Conservation (phyloP, 2,888 invertebrate species). For the Sceliomorpha sp. region DNA sequence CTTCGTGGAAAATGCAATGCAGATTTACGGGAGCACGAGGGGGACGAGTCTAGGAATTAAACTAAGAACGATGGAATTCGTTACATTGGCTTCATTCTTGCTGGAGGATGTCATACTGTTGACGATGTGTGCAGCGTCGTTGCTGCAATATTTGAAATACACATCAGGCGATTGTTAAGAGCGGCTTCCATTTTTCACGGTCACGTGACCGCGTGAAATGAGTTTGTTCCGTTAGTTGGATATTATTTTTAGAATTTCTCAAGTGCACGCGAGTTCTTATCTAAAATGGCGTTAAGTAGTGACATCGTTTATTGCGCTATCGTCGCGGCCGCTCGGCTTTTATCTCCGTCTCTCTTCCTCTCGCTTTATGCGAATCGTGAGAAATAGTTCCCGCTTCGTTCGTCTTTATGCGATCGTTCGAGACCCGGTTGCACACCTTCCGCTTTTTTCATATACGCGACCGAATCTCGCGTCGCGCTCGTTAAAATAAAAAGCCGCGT, state of each 20-base stretch:
- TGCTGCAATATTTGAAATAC: no score
- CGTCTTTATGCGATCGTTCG: background rate
- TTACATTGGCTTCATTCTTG: slow-evolving; percentile 45
- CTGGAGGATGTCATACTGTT: slow-evolving; percentile 44
- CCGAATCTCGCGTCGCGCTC: no score
- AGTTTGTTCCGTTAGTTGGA: slow-evolving; percentile 45
- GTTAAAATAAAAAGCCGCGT: background rate
- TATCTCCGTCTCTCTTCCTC: background rate
- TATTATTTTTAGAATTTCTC: slow-evolving; percentile 44
- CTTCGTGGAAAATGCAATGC: slow-evolving; percentile 16
- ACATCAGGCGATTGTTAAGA: slow-evolving; percentile 53
- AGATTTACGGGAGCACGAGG: no score
- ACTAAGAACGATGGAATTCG: slow-evolving; percentile 28
- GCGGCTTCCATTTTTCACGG: slow-evolving; percentile 48
- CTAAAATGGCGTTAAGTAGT: slow-evolving; percentile 34
- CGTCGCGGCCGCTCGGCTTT: slow-evolving; percentile 23
- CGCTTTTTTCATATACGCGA: no score
- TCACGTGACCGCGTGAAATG: slow-evolving; percentile 40
- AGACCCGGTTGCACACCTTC: background rate
- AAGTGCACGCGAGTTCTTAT: slow-evolving; percentile 54
- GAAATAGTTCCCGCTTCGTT: background rate
- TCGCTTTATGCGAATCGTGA: background rate
- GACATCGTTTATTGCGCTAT: slow-evolving; percentile 44
- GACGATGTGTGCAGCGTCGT: no score
- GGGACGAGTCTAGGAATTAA: slow-evolving; percentile 7